A percentile compares a stretch with the other conserved stretches of the same genome.
These are phyloP conservation scores for Muntiacus reevesi DNA, from an alignment of 2,113 vertebrate genomes.

Conservation along the genomic window DNA sequence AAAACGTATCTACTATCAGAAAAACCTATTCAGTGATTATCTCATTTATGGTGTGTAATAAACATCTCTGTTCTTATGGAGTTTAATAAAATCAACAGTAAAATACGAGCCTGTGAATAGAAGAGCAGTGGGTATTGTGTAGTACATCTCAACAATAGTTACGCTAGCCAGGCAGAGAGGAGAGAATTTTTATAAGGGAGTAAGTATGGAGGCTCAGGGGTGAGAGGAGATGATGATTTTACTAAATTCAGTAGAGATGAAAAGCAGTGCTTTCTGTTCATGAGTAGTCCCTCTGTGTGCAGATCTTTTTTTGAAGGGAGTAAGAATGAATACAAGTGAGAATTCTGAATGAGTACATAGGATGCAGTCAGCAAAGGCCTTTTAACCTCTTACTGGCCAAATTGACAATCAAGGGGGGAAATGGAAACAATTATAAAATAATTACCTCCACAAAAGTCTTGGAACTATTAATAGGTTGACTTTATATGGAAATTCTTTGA, in stretches of 20 bases:
- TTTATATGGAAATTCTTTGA: not conserved
- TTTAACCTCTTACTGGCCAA: not conserved
- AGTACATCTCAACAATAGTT: not conserved
- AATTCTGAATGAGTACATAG: not conserved
- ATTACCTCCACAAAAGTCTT: not conserved
- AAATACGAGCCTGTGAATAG: not conserved
- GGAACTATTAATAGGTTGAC: not conserved
- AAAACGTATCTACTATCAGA: not conserved
- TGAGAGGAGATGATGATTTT: not conserved
- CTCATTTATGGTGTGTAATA: not conserved
- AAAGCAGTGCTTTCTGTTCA: not conserved
- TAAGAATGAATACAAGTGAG: not conserved
- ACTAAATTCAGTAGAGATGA: not conserved
- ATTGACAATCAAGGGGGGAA: not conserved
- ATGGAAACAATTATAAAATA: not conserved
- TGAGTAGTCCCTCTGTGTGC: not conserved
- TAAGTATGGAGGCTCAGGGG: not conserved
- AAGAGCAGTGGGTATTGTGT: not conserved
- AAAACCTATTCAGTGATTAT: not conserved
- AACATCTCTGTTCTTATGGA: not conserved
- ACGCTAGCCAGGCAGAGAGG: not conserved
- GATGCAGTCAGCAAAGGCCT: not conserved
- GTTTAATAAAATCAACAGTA: not conserved
- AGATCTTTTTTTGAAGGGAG: not conserved
- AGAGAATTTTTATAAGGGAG: not conserved